Conservation (phyloP, 2,113 vertebrate species). For the Nymphicus hollandicus region DNA sequence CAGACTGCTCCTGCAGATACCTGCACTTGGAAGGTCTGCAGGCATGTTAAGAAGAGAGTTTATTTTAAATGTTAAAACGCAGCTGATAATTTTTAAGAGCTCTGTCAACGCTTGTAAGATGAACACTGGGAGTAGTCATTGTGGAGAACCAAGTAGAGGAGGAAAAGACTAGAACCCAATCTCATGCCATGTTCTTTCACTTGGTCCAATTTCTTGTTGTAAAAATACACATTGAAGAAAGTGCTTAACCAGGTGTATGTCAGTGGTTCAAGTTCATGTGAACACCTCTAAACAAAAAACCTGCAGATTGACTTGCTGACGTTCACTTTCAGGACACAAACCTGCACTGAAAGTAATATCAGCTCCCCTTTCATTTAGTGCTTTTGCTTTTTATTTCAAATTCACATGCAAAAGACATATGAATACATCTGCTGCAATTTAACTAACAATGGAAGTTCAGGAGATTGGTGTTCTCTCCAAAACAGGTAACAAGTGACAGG, state of each 20-base stretch:
- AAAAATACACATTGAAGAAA: background rate
- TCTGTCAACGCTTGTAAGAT: background rate
- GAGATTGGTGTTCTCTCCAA: background rate
- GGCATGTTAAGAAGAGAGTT: background rate
- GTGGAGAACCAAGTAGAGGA: background rate
- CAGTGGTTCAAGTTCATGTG: background rate
- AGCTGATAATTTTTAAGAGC: background rate
- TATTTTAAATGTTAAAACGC: background rate
- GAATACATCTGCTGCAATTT: background rate
- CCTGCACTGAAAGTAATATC: background rate
- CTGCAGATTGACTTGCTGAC: background rate
- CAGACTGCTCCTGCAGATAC: background rate
- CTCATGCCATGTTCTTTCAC: background rate
- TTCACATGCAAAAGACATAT: background rate
- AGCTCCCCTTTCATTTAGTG: background rate
- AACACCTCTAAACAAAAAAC: background rate
- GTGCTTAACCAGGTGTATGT: background rate
- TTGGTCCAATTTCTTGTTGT: background rate
- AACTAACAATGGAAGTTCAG: background rate
- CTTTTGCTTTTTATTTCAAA: background rate
- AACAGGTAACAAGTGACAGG: background rate
- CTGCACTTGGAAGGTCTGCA: background rate
- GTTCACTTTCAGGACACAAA: background rate
- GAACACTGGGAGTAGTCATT: background rate
- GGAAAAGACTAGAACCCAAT: background rate